Evolutionary conservation across 2,888 invertebrate genomes (phyloP), one percentile per base, ranked within the genome.

Genomic region (Cryptocephalus moraei): DNA sequence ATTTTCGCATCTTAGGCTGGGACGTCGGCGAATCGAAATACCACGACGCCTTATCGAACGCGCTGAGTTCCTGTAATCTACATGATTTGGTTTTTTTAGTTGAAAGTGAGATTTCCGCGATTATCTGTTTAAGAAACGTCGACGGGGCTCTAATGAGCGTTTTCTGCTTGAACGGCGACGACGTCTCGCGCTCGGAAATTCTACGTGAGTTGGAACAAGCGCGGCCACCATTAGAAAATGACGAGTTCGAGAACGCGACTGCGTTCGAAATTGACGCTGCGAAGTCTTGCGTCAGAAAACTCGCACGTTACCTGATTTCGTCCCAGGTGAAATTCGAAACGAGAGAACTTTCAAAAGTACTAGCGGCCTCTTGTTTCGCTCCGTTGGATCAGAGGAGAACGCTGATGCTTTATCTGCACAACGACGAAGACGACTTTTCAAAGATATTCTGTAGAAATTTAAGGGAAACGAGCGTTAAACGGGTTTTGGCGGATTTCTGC

Each of bases 341-440:
- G 22, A 13, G 13, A 9, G 31, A 12, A 43, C 13, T 33, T 8
- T 1, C 32, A 4, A n/a, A 31, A 41, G 40, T n/a, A n/a, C 22
- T 40, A 33, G 13, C 9, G 31, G 33, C 10, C 13, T 34, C 36
- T 34, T 32, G 11, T n/a, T 14, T 43, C n/a, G 9, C 9, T 34
- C 42, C 42, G 4, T 8, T 42, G n/a, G 32, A 9, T 11, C 12
- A 40, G 40, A 13, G 57, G 41, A 61, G 58, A 47, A 48, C 57
- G 4, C 39, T 66, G 9, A 47, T 62, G 13, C 52, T 66, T 8
- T 66, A 63, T 52, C 47, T 66, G 33, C 62, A 65, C 50, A 63
- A 61, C 45, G 54, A 58, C 12, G 47, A 51, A 11, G 56, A 61
- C 39, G 41, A 48, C 12, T 65, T 66, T 49, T 53, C 63, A 4